phyloP scores from a whole-genome alignment of 2,113 vertebrate genomes.

The Callaeas wilsoni region DNA sequence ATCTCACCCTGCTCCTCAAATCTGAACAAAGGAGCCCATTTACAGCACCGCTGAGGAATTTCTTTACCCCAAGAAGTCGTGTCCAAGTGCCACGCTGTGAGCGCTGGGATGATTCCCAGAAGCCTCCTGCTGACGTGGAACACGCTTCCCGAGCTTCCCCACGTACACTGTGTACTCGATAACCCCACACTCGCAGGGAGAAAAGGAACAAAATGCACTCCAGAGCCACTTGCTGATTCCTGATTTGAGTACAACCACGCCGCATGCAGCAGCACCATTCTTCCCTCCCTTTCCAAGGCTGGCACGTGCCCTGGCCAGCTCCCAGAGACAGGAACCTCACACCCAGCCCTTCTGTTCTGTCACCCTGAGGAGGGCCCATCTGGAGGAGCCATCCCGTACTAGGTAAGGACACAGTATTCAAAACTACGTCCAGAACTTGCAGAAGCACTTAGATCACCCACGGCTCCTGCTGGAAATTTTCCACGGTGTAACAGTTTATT shows the following conservation, averaged over 20 bases:
- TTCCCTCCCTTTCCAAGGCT: background rate
- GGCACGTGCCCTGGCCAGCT: background rate
- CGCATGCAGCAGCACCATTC: background rate
- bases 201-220: background rate
- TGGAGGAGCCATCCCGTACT: background rate
- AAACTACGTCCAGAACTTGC: background rate
- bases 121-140: background rate
- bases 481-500: background rate
- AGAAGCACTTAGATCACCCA: background rate
- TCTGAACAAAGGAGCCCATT: background rate
- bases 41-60: background rate
- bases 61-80: background rate
- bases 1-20: background rate
- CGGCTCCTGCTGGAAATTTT: background rate
- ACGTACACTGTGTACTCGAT: background rate
- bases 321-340: background rate
- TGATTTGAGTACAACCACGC: background rate
- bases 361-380: background rate
- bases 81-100: background rate
- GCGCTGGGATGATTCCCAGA: background rate
- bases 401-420: background rate
- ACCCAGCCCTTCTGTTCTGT: background rate
- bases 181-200: background rate
- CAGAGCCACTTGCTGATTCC: background rate
- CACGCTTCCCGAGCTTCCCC: background rate